A percentile compares a stretch with the other conserved stretches of the same genome.
These are phyloP conservation scores for Mormoops blainvillei DNA, from an alignment of 2,113 vertebrate genomes.

Conservation along the genomic window DNA sequence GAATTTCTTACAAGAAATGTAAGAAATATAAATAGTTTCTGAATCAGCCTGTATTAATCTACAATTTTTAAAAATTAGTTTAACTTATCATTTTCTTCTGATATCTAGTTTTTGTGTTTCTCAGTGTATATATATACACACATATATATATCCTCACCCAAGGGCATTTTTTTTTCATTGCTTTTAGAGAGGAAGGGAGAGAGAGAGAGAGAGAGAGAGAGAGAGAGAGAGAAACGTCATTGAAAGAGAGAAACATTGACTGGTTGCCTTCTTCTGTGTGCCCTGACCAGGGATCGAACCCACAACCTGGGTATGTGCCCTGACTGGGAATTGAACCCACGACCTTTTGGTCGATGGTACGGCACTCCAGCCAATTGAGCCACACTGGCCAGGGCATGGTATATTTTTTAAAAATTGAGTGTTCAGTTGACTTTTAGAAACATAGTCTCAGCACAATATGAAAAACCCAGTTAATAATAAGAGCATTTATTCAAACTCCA, in stretches of 20 bases:
- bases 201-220: too few species aligned
- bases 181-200: too few species aligned
- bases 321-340: background rate
- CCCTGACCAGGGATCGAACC: too few species aligned
- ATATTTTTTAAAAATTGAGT: background rate
- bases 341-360: background rate
- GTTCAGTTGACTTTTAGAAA: constrained; percentile 50
- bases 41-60: constrained; percentile 1
- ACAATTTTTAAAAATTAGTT: background rate
- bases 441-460: background rate
- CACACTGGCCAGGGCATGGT: background rate
- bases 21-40: constrained; percentile 29
- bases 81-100: constrained; percentile 30
- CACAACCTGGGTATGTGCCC: background rate
- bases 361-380: background rate
- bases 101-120: background rate
- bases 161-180: too few species aligned
- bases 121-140: background rate
- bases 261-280: too few species aligned
- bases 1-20: constrained; percentile 46
- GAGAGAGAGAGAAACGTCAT: too few species aligned
- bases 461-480: constrained; percentile 27
- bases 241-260: too few species aligned
- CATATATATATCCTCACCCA: too few species aligned
- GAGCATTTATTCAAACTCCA: background rate